Base-by-base conservation (phyloP, 2,888 invertebrate species). In the Amiota minor region DNA sequence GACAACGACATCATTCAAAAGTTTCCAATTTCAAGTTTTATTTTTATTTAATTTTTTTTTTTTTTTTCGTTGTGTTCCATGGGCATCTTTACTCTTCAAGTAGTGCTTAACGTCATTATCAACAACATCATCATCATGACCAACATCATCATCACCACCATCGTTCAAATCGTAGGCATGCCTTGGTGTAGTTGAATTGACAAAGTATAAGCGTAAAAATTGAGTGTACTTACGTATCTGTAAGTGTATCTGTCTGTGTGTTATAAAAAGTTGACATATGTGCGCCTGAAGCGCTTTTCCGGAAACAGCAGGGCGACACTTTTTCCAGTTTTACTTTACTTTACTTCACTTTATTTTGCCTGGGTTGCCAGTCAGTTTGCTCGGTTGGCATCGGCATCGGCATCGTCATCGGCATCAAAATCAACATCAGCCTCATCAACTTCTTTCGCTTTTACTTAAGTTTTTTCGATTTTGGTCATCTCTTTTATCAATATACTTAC, bases 201-300 rank as follows among this genome's bases (percentile, higher is more conserved):
- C 50, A 50, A 50, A 14, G 50, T n/a, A 11, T 14, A 50, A 50
- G 77, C 78, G 77, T 74, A 71, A 72, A 71, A 53, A 71, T 49
- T 73, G 70, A 23, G 70, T 65, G 69, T 55, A 8, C 46, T 11
- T 47, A 46, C 62, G 50, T 53, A 18, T 68, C 46, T 53, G 20
- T 73, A 62, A 2, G 70, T 65, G 69, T 55, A 2, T 59, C 3
- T 47, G 56, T 64, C 47, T 53, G 35, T 68, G 65, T 18, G 46
- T 73, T 76, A 76, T 76, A 81, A 83, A 88, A 89, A 89, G 87
- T 85, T 87, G 89, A 89, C 89, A 89, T 89, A 89, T 89, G 89
- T 89, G 88, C 86, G 88, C 88, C 89, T 84, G 87, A 83, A 88
- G 89, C 89, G 84, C 84, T 83, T 85, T 89, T 64, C 81, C 73